A percentile compares a stretch with the other conserved stretches of the same genome.
Evolutionary conservation across 1,140 invertebrate species (phyloP).

Genomic region (Prorops nasuta): DNA sequence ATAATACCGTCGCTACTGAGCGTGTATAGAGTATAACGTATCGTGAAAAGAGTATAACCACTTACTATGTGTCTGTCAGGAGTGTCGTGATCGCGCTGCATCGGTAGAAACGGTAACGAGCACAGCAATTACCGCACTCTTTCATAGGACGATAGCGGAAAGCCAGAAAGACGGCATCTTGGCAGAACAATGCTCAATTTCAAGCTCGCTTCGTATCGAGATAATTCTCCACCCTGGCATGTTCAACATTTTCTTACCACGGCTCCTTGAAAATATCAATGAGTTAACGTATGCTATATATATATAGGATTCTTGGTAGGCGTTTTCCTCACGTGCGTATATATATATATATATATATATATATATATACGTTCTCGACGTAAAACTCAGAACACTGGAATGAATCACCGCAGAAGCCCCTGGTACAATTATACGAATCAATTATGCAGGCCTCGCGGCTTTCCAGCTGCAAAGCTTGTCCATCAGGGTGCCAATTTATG

Average conservation of each 20-base stretch:
- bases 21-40: too few species aligned
- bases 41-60: slow-evolving; percentile 39
- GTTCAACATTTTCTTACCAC: slow-evolving; percentile 23
- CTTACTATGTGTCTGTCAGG: slow-evolving; percentile 36
- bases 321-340: background rate
- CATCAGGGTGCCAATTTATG: too few species aligned
- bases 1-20: too few species aligned
- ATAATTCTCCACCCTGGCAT: slow-evolving; percentile 19
- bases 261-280: too few species aligned
- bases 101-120: slow-evolving; percentile 36
- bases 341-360: too few species aligned
- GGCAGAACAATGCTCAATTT: slow-evolving; percentile 30
- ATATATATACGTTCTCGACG: too few species aligned
- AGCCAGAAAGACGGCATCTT: slow-evolving; percentile 24
- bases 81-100: slow-evolving; percentile 31
- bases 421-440: too few species aligned
- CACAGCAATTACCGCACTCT: slow-evolving; percentile 34
- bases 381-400: too few species aligned
- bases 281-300: too few species aligned
- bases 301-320: background rate
- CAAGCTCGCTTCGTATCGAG: slow-evolving; percentile 17
- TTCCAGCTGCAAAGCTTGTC: too few species aligned
- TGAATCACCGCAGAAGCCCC: too few species aligned
- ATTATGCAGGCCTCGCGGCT: too few species aligned
- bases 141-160: slow-evolving; percentile 29